Percentiles rank a stretch among this genome's conserved stretches.
phyloP scores from a whole-genome alignment of 2,888 invertebrate genomes.

The Apodemia mormo region DNA sequence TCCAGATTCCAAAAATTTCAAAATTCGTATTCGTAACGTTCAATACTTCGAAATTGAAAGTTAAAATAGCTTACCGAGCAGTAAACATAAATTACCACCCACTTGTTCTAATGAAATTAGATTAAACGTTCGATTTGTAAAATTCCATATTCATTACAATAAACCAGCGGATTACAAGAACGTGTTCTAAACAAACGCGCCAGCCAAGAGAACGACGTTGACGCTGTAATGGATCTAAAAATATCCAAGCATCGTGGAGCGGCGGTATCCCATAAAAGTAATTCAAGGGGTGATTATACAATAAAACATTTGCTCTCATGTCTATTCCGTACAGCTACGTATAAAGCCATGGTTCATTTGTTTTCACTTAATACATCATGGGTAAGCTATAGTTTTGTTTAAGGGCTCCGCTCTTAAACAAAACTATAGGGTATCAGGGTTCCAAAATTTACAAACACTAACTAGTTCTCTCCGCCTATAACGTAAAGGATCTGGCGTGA shows the following conservation, averaged over 20 bases:
- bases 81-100: slow-evolving; percentile 7
- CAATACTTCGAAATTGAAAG: slow-evolving; percentile 3
- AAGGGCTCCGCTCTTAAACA: no score
- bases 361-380: not conserved
- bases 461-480: no score
- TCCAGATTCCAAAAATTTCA: not conserved
- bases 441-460: no score
- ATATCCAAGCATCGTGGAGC: slow-evolving; percentile 15
- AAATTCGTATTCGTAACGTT: not conserved
- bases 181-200: slow-evolving; percentile 1
- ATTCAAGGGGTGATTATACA: slow-evolving; percentile 18
- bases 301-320: slow-evolving; percentile 16
- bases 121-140: slow-evolving; percentile 10
- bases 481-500: no score
- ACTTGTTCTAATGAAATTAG: not conserved
- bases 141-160: slow-evolving; percentile 6
- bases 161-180: slow-evolving; percentile 6
- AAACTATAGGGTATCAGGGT: no score
- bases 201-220: not conserved
- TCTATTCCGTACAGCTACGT: not conserved
- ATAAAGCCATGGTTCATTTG: slow-evolving; percentile 8
- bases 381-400: no score
- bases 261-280: slow-evolving; percentile 10
- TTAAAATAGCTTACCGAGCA: not conserved
- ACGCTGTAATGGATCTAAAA: slow-evolving; percentile 14